Conservation (phyloP, 2,113 vertebrate species). For the Microtus oregoni region DNA sequence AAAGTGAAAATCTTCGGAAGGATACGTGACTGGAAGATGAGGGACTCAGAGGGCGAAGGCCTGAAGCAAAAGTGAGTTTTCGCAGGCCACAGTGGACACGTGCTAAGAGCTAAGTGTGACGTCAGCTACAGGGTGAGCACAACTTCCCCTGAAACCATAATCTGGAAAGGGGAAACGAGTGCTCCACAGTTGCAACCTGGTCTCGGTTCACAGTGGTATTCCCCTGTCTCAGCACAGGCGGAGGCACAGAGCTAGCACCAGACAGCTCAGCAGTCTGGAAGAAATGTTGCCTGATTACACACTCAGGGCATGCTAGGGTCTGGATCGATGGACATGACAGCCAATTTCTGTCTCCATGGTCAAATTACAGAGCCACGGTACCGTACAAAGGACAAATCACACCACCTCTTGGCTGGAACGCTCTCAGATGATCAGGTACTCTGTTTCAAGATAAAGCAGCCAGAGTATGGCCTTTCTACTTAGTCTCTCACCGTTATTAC, state of each 20-base stretch:
- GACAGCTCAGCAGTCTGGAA: background rate
- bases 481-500: background rate
- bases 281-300: background rate
- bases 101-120: too few relatives aligned
- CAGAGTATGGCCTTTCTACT: background rate
- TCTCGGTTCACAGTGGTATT: background rate
- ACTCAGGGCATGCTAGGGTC: background rate
- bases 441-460: constrained; percentile 22
- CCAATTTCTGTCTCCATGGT: background rate
- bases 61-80: background rate
- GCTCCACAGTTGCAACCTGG: background rate
- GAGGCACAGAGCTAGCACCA: background rate
- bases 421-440: background rate
- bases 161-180: background rate
- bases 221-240: background rate
- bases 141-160: background rate
- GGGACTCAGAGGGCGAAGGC: background rate
- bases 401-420: background rate
- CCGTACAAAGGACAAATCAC: background rate
- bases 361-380: background rate
- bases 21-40: background rate
- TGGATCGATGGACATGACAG: background rate
- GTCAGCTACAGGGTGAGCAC: background rate
- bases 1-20: background rate
- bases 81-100: too few relatives aligned